Base-by-base conservation (phyloP, 2,113 vertebrate species). In the Podarcis muralis region DNA sequence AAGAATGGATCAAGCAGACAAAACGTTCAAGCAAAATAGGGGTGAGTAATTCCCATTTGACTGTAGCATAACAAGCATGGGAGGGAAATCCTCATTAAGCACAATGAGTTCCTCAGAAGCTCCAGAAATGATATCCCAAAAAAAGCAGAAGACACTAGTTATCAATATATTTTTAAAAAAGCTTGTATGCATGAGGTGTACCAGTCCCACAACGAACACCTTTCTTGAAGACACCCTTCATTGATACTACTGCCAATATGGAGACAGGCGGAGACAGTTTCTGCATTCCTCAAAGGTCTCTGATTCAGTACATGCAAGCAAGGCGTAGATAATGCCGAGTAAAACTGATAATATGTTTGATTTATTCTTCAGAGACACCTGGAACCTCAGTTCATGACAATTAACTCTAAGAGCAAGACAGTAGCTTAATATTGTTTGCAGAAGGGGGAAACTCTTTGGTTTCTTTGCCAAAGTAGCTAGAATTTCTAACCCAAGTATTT, bases 341-440 rank as follows among this genome's bases (percentile, higher is more conserved):
- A 83, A 48, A 92, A 80, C 81, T 94, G 93, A 91, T 89, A 90
- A 87, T 22, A 87, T 30, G 62, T 89, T 90, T 92, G 75, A 91
- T 91, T 88, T 91, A 83, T 95, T 95, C 91, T 90, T 93, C 90
- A 90, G 16, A 30, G 43, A 80, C 88, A 83, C 94, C 88, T 88
- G 87, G 92, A 92, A 87, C 76, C 93, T 95, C 94, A 94, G 20
- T 81, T 91, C 93, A 92, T 89, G 92, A 92, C 76, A 80, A 85
- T 93, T 95, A 94, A 96, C 92, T 94, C 81, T 62, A 23, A 90
- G 90, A 30, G 32, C 8, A 92, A 85, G 88, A 95, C 85, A 94
- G 87, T 85, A 92, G 78, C 78, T 93, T 94, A 93, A 92, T 88
- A 86, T 2, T 84, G 62, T 76, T 91, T 75, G 48, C 59, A 22